These are phyloP conservation scores for Antitype chi DNA, from an alignment of 2,888 invertebrate genomes.

Conservation along the genomic window DNA sequence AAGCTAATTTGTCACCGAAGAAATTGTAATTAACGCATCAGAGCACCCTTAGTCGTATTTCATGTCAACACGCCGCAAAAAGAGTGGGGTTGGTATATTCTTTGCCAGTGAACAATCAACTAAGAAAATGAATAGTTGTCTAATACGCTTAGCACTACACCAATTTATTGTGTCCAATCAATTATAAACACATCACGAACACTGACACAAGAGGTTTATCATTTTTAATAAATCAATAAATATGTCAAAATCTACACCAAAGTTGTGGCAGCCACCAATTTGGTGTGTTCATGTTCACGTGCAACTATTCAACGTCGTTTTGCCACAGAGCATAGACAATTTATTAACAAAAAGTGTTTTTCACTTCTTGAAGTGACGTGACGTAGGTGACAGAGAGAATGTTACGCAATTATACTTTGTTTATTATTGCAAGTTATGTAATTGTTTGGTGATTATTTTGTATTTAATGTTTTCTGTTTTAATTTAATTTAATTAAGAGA, in stretches of 20 bases:
- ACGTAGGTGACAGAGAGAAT: slow-evolving; percentile 37
- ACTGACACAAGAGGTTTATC: slow-evolving; percentile 22
- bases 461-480: slow-evolving; percentile 16
- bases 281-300: slow-evolving; percentile 57
- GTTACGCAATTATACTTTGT: slow-evolving; percentile 47
- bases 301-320: slow-evolving; percentile 60
- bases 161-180: slow-evolving; percentile 30
- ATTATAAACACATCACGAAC: slow-evolving; percentile 19
- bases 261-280: slow-evolving; percentile 41
- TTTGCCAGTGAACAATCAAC: background rate
- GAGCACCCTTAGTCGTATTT: background rate
- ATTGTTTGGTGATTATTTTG: slow-evolving; percentile 26
- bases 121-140: slow-evolving; percentile 1
- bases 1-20: too few species aligned
- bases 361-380: slow-evolving; percentile 38
- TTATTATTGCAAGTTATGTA: slow-evolving; percentile 19
- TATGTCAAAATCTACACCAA: slow-evolving; percentile 42
- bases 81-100: background rate
- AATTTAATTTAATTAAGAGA: background rate
- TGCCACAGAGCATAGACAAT: slow-evolving; percentile 42
- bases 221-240: slow-evolving; percentile 43
- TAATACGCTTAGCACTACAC: background rate
- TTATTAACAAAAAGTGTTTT: slow-evolving; percentile 60
- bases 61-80: background rate
- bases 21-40: background rate